Conservation (phyloP, 2,113 vertebrate genomes). For the Zapornia atra region DNA sequence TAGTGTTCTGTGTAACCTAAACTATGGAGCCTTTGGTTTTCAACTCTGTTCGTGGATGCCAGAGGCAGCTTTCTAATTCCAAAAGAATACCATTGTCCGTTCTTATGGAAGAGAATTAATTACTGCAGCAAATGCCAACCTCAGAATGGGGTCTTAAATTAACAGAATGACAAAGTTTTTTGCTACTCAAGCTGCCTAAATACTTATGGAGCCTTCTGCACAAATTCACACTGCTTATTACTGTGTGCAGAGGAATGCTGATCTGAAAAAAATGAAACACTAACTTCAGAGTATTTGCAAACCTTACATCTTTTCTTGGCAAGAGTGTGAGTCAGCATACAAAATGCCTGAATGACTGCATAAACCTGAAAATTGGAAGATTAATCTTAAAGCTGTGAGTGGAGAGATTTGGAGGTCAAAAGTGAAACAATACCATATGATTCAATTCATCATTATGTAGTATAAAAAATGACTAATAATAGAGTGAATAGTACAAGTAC, state of each 20-base stretch:
- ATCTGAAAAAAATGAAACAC: not conserved
- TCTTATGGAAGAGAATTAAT: not conserved
- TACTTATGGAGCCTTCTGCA: not conserved
- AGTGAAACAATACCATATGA: not conserved
- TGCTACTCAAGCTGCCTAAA: not conserved
- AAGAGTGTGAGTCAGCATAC: not conserved
- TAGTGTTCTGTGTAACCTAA: not conserved
- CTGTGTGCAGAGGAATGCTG: not conserved
- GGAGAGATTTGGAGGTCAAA: constrained; percentile 9
- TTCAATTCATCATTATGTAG: not conserved
- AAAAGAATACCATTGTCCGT: not conserved
- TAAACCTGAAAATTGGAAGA: constrained; percentile 7
- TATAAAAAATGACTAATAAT: not conserved
- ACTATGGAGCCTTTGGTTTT: not conserved
- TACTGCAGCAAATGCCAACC: not conserved
- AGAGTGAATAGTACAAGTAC: not conserved
- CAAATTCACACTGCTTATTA: not conserved
- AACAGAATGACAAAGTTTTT: not conserved
- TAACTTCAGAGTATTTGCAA: not conserved
- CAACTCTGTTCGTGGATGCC: not conserved
- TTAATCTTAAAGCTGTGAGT: not conserved
- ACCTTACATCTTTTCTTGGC: not conserved
- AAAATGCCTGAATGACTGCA: not conserved
- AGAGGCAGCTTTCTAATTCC: not conserved
- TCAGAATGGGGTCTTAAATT: not conserved